Evolutionary conservation across 2,797 vertebrate genomes (phyloP).

Genomic region (Fundulus diaphanus): DNA sequence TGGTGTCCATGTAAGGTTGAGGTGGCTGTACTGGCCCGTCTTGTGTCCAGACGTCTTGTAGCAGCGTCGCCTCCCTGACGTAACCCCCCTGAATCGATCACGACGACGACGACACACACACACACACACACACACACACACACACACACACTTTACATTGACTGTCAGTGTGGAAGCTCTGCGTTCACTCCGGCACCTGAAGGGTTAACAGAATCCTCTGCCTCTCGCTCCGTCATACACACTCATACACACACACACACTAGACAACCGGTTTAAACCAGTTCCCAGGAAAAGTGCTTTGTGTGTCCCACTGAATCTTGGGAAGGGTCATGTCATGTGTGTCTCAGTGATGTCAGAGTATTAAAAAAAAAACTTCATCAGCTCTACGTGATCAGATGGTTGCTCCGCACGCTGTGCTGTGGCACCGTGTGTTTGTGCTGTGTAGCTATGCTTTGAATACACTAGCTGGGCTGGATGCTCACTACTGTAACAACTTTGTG

Average conservation of each 20-base stretch:
- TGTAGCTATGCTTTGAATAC: constrained; percentile 44
- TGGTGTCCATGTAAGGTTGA: constrained; percentile 46
- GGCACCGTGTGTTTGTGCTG: constrained; percentile 18
- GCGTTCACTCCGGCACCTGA: constrained; percentile 61
- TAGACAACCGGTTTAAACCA: constrained; percentile 89
- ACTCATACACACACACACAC: constrained; percentile 67
- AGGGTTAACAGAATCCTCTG: constrained; percentile 89
- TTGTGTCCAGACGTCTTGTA: constrained; percentile 32
- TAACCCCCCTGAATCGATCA: constrained; percentile 17
- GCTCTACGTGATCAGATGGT: constrained; percentile 73
- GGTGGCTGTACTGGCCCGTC: not conserved
- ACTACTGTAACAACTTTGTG: constrained; percentile 23
- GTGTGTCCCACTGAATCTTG: constrained; percentile 94
- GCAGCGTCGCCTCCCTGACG: constrained; percentile 41
- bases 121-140: not conserved
- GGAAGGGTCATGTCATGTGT: constrained; percentile 98
- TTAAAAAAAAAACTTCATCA: constrained; percentile 84
- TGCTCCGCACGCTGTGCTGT: constrained; percentile 30
- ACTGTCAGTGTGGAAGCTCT: constrained; percentile 49
- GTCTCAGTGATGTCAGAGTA: constrained; percentile 91
- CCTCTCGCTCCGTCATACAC: constrained; percentile 73
- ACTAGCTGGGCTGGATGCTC: constrained; percentile 36
- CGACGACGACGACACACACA: constrained; percentile 4
- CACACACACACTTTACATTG: constrained; percentile 51
- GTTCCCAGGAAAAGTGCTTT: constrained; percentile 97